Evolutionary conservation across 1,140 invertebrate genomes (phyloP), one percentile per base, ranked within the genome.

Genomic region (Galendromus occidentalis): DNA sequence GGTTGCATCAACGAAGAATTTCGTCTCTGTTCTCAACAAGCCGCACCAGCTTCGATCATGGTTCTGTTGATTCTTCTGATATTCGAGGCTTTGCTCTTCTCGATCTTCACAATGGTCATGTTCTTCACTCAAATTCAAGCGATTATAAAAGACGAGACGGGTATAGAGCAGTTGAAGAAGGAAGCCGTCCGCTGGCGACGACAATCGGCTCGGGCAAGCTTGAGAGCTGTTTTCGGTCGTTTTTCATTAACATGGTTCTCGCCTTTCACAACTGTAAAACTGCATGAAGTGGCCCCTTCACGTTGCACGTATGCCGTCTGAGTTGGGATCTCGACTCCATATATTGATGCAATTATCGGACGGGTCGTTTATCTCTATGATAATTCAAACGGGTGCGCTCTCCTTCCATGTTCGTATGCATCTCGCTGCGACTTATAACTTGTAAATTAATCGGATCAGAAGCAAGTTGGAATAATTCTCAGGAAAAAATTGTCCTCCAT

Each of bases 51-150:
- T 51, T 59, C 47, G 22, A 97, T 92, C 0, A 92, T 98, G 30
- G 86, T 98, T 20, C 80, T 99, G 51, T 77, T 99, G 17, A 82
- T 98, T 64, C 96, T 98, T 74, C 81, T 99, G 18, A 86, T 93
- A 29, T 95, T 98, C 73, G 96, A 99, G 78, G 88, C 89, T 0
- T 79, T 98, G 25, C 79, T 99, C 18, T 99, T 99, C 80, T 90
- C 93, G 17, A 93, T 98, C 70, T 99, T 99, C 77, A 99, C 95
- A 5, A 85, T 85, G 30, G 91, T 98, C 7, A 99, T 99, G 96
- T 83, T 96, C 71, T 87, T 86, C 39, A 92, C 92, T 1, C 92
- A 98, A 76, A 76, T 98, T n/a, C 89, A 92, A 74, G 91, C 93
- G 12, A 98, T 99, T 73, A 96, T 92, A 82, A 90, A 91, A 73